A percentile compares a stretch with the other conserved stretches of the same genome.
phyloP scores from a whole-genome alignment of 2,888 invertebrate species.

The Calliphora vomitoria region DNA sequence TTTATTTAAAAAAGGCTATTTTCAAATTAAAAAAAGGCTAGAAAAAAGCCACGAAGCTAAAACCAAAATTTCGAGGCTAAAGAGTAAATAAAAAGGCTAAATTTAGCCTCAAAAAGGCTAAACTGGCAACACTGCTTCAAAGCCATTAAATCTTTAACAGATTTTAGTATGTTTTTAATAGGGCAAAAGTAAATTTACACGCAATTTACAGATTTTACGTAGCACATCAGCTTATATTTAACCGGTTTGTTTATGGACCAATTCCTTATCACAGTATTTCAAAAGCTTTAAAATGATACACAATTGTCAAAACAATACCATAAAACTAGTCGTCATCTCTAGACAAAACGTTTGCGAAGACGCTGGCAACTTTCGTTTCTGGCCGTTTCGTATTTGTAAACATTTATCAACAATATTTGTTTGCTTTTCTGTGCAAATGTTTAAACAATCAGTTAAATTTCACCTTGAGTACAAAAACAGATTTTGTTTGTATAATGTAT shows the following conservation, averaged over 20 bases:
- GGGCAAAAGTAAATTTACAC: background rate
- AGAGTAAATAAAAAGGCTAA: too few species aligned
- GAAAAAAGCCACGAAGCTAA: too few species aligned
- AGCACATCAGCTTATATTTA: background rate
- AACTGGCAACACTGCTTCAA: too few species aligned
- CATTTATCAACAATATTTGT: background rate
- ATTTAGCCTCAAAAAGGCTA: too few species aligned
- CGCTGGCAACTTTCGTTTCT: too few species aligned
- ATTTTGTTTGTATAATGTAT: background rate
- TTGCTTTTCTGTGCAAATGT: background rate
- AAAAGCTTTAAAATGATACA: background rate
- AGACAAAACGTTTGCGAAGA: too few species aligned
- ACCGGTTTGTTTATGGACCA: background rate
- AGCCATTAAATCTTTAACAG: background rate
- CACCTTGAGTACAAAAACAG: conserved; percentile 30
- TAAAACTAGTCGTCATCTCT: background rate
- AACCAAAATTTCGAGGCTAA: too few species aligned
- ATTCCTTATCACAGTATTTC: background rate
- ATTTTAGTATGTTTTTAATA: too few species aligned
- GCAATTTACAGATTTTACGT: background rate
- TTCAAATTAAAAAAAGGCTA: too few species aligned
- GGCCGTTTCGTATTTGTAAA: background rate
- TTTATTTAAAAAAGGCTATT: too few species aligned
- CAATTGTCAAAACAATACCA: background rate
- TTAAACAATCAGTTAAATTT: conserved; percentile 13